A percentile compares a stretch with the other conserved stretches of the same genome.
These are phyloP conservation scores for Denticeps clupeoides DNA, from an alignment of 2,797 vertebrate species.

Conservation along the genomic window DNA sequence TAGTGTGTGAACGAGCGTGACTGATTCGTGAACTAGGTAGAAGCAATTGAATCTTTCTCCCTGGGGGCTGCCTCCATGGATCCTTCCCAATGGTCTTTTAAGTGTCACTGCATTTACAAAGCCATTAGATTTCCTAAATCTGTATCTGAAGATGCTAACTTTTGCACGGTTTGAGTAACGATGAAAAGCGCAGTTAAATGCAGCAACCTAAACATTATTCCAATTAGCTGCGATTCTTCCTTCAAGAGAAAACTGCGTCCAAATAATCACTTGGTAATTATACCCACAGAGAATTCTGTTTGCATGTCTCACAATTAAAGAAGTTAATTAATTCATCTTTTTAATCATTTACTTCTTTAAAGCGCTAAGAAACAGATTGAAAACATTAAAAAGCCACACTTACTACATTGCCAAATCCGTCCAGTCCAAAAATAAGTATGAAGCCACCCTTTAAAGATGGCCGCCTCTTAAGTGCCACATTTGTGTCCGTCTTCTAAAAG, in stretches of 20 bases:
- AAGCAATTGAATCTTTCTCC: slow-evolving; percentile 15
- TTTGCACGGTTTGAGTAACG: slow-evolving; percentile 17
- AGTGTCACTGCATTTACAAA: slow-evolving; percentile 45
- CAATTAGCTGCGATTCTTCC: slow-evolving; percentile 55
- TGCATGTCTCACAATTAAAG: slow-evolving; percentile 55
- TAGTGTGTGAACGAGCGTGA: slow-evolving; percentile 10
- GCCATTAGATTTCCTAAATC: slow-evolving; percentile 48
- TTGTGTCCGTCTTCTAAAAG: slow-evolving; percentile 21
- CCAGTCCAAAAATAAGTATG: slow-evolving; percentile 19
- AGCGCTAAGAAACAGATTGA: slow-evolving; percentile 39
- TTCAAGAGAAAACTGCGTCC: slow-evolving; percentile 57
- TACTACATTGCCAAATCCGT: slow-evolving; percentile 18
- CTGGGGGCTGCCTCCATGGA: not conserved
- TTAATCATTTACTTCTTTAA: slow-evolving; percentile 24
- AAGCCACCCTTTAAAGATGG: slow-evolving; percentile 38
- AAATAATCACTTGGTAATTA: slow-evolving; percentile 67
- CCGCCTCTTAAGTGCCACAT: slow-evolving; percentile 21
- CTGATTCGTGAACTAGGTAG: slow-evolving; percentile 9
- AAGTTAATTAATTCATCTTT: slow-evolving; percentile 52
- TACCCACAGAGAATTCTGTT: slow-evolving; percentile 51
- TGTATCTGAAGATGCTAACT: slow-evolving; percentile 40
- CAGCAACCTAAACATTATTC: slow-evolving; percentile 51
- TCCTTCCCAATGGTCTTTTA: slow-evolving; percentile 19
- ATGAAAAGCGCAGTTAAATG: slow-evolving; percentile 40
- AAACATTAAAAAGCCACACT: slow-evolving; percentile 7